These are phyloP conservation scores for Danio aesculapii DNA, from an alignment of 2,797 vertebrate genomes.

Conservation along the genomic window DNA sequence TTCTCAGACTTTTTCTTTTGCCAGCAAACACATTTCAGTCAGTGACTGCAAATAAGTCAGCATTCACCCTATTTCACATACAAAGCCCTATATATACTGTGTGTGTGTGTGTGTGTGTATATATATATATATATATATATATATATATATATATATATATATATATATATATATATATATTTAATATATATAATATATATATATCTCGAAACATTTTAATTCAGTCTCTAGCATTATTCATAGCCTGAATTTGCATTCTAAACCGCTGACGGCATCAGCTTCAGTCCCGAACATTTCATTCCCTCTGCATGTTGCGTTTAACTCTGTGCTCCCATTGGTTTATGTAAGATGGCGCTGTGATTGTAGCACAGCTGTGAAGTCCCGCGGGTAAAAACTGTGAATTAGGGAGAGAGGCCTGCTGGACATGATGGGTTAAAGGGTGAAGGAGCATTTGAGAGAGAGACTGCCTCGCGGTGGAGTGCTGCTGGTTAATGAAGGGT, in stretches of 20 bases:
- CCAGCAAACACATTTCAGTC: not conserved
- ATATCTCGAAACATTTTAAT: not conserved
- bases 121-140: too few relatives aligned
- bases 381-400: conserved; percentile 16
- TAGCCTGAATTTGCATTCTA: conserved; percentile 19
- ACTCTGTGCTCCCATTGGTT: not conserved
- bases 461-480: conserved; percentile 51
- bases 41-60: not conserved
- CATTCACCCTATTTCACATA: not conserved
- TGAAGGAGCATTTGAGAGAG: conserved; percentile 50
- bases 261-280: conserved; percentile 16
- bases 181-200: too few relatives aligned
- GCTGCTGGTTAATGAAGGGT: conserved; percentile 60
- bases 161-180: too few relatives aligned
- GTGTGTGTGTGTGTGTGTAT: too few relatives aligned
- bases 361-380: not conserved
- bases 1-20: conserved; percentile 15
- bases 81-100: not conserved
- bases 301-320: conserved; percentile 4
- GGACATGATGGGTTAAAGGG: conserved; percentile 25
- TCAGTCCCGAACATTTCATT: not conserved
- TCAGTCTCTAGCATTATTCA: not conserved
- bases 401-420: conserved; percentile 36
- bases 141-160: too few relatives aligned
- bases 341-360: not conserved